These are phyloP conservation scores for Drosophila subsilvestris DNA, from an alignment of 2,888 invertebrate species.

Conservation along the genomic window DNA sequence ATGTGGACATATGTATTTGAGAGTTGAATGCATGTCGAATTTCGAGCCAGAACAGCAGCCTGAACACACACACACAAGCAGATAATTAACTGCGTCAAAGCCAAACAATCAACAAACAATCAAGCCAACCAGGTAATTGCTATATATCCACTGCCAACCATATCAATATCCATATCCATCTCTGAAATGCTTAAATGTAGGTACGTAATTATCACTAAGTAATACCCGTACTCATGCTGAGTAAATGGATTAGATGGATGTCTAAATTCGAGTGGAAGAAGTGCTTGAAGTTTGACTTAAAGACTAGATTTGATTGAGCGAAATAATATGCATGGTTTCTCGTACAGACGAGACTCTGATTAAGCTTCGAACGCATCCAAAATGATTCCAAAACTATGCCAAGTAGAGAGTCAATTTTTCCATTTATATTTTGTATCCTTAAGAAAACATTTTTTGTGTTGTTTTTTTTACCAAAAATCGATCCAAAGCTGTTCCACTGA, in stretches of 20 bases:
- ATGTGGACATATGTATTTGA: neutral
- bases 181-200: neutral
- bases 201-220: neutral
- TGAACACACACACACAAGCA: neutral
- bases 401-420: too few relatives aligned
- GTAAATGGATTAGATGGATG: neutral
- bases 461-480: too few relatives aligned
- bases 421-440: too few relatives aligned
- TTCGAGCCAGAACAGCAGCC: neutral
- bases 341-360: too few relatives aligned
- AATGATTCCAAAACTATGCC: neutral
- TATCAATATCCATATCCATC: neutral
- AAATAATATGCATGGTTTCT: too few relatives aligned
- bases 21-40: neutral
- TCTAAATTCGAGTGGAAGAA: neutral
- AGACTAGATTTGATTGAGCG: neutral
- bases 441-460: too few relatives aligned
- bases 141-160: neutral
- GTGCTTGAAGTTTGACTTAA: neutral
- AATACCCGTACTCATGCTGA: too few relatives aligned
- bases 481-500: too few relatives aligned
- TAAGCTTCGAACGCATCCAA: neutral
- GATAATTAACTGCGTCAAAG: neutral
- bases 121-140: conserved; percentile 11
- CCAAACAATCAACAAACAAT: conserved; percentile 5